These are phyloP conservation scores for Keiferia lycopersicella DNA, from an alignment of 2,888 invertebrate species.

Conservation along the genomic window DNA sequence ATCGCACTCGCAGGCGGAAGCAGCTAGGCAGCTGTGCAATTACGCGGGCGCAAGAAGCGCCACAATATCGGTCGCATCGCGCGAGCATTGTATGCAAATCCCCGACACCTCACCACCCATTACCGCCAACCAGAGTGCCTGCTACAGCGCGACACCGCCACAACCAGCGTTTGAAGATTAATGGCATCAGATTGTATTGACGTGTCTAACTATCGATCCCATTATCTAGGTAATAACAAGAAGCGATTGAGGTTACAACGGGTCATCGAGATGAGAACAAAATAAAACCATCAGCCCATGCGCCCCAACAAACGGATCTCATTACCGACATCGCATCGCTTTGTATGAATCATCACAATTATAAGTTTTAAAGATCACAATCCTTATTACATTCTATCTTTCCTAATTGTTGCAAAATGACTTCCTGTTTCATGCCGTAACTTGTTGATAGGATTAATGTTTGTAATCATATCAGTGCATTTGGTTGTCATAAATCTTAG, in stretches of 20 bases:
- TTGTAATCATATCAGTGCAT: background rate
- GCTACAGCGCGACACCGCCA: background rate
- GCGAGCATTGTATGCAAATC: slow-evolving; percentile 59
- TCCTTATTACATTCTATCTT: slow-evolving; percentile 7
- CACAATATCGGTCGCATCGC: slow-evolving; percentile 36
- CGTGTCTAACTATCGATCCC: slow-evolving; percentile 23
- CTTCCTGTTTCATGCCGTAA: background rate
- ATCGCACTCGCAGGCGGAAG: background rate
- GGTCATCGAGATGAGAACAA: slow-evolving; percentile 22
- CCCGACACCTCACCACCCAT: slow-evolving; percentile 24
- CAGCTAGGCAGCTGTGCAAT: slow-evolving; percentile 10
- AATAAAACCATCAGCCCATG: slow-evolving; percentile 16
- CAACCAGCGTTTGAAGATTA: slow-evolving; percentile 12
- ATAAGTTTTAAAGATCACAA: slow-evolving; percentile 33
- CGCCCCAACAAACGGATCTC: slow-evolving; percentile 10
- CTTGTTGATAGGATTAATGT: background rate
- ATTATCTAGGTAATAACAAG: slow-evolving; percentile 26
- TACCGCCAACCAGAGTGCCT: background rate
- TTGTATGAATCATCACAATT: slow-evolving; percentile 34
- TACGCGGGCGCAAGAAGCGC: slow-evolving; percentile 32
- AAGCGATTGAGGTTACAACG: slow-evolving; percentile 14
- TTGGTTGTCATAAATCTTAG: background rate
- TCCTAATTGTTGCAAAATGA: background rate
- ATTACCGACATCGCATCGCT: slow-evolving; percentile 1
- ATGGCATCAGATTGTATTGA: slow-evolving; percentile 22